Conservation (phyloP, 2,888 invertebrate genomes). For the Selenia dentaria region DNA sequence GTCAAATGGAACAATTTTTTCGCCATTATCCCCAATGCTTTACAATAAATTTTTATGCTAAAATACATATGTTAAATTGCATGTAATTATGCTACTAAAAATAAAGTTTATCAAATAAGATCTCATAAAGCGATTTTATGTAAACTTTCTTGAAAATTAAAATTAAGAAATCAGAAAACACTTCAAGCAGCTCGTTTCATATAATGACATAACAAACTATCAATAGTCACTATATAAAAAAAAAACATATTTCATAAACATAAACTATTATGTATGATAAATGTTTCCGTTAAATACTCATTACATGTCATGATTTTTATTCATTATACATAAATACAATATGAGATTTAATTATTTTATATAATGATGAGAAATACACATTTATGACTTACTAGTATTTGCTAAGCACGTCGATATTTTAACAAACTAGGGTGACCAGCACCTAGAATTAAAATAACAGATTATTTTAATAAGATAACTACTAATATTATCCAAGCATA, state of each 20-base stretch:
- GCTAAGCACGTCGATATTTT: background rate
- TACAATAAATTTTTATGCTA: no score
- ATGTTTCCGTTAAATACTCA: constrained; percentile 11
- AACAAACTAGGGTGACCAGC: constrained; percentile 33
- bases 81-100: no score
- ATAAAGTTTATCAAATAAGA: no score
- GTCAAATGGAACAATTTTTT: no score
- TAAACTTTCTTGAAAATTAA: no score
- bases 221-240: constrained; percentile 12
- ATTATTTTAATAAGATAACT: background rate
- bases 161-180: no score
- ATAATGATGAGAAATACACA: constrained; percentile 13
- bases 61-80: no score
- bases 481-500: no score
- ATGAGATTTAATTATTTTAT: constrained; percentile 20
- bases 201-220: constrained; percentile 1
- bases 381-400: constrained; percentile 10
- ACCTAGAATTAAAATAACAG: constrained; percentile 32
- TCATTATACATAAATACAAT: background rate
- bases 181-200: constrained; percentile 6
- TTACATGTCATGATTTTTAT: constrained; percentile 17
- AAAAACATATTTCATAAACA: background rate
- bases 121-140: no score
- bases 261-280: constrained; percentile 14
- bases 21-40: no score